Conservation (phyloP, 2,888 invertebrate species). For the Thelaira solivaga region DNA sequence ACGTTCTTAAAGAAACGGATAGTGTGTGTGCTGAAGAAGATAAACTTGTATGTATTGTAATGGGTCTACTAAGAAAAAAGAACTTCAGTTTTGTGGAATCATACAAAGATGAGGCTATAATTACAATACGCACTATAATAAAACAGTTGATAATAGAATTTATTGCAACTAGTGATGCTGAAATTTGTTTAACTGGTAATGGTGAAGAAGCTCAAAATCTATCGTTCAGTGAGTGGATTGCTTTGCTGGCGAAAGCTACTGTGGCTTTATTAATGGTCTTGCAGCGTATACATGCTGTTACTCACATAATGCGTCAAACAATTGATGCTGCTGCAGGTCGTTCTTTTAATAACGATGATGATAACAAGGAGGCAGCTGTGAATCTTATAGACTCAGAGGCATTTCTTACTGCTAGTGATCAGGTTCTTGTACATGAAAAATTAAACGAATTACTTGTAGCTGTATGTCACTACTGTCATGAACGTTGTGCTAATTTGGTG, state of each 20-base stretch:
- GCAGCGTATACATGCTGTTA: conserved; percentile 85
- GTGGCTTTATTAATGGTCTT: conserved; percentile 83
- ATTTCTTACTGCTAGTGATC: conserved; percentile 84
- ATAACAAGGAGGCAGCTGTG: conserved; percentile 73
- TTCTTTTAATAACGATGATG: conserved; percentile 70
- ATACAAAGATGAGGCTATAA: conserved; percentile 92
- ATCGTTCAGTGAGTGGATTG: conserved; percentile 83
- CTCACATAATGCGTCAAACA: conserved; percentile 87
- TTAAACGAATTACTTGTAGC: conserved; percentile 86
- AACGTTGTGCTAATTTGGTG: conserved; percentile 92
- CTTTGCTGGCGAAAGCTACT: conserved; percentile 82
- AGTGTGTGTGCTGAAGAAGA: conserved; percentile 81
- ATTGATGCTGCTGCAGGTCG: conserved; percentile 82
- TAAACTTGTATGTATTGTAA: conserved; percentile 90
- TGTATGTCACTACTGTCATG: conserved; percentile 95
- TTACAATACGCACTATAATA: conserved; percentile 90
- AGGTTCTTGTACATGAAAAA: conserved; percentile 83
- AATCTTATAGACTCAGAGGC: conserved; percentile 82
- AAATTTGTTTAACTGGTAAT: conserved; percentile 79
- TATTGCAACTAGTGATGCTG: conserved; percentile 79
- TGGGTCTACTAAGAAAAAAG: conserved; percentile 91
- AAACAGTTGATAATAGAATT: conserved; percentile 93
- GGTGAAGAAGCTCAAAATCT: conserved; percentile 79
- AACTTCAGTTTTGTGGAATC: conserved; percentile 92
- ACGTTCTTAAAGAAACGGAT: conserved; percentile 77